Percentiles rank a stretch among this genome's conserved stretches.
These are phyloP conservation scores for Zaprionus capensis DNA, from an alignment of 1,140 invertebrate genomes.

Conservation along the genomic window DNA sequence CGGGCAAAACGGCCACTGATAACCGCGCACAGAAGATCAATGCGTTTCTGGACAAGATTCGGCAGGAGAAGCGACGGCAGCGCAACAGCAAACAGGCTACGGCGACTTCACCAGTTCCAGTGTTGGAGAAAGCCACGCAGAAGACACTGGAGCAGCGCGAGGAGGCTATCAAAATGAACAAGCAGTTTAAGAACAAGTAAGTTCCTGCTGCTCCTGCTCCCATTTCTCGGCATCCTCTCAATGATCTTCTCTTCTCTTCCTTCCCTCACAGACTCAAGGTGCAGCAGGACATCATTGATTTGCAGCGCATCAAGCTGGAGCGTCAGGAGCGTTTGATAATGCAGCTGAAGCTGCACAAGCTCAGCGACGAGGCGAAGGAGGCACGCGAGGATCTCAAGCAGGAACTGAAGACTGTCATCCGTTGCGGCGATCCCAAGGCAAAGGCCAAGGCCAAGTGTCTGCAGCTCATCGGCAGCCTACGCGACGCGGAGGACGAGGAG, in stretches of 20 bases:
- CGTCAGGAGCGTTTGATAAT: constrained; percentile 87
- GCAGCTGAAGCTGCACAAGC: constrained; percentile 87
- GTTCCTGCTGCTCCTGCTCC: not conserved
- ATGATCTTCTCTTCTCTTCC: not conserved
- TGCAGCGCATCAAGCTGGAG: constrained; percentile 87
- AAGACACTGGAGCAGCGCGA: constrained; percentile 47
- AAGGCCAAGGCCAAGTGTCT: constrained; percentile 86
- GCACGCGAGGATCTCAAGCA: constrained; percentile 86
- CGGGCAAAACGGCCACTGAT: constrained; percentile 21
- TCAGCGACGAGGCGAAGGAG: constrained; percentile 86
- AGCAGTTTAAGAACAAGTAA: constrained; percentile 82
- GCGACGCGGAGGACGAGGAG: constrained; percentile 78
- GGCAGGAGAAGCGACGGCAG: constrained; percentile 73
- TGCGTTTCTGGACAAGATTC: constrained; percentile 82
- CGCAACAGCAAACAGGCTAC: constrained; percentile 18
- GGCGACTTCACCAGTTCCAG: not conserved
- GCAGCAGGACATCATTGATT: constrained; percentile 87
- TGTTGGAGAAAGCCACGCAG: constrained; percentile 26
- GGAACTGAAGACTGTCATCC: constrained; percentile 86
- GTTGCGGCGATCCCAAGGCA: constrained; percentile 85
- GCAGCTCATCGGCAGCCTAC: constrained; percentile 85
- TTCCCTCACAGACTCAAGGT: constrained; percentile 85
- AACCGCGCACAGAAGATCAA: constrained; percentile 80
- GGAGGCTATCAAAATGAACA: constrained; percentile 61
- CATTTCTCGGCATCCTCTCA: not conserved